phyloP scores from a whole-genome alignment of 2,113 vertebrate genomes.

The Mobula hypostoma region DNA sequence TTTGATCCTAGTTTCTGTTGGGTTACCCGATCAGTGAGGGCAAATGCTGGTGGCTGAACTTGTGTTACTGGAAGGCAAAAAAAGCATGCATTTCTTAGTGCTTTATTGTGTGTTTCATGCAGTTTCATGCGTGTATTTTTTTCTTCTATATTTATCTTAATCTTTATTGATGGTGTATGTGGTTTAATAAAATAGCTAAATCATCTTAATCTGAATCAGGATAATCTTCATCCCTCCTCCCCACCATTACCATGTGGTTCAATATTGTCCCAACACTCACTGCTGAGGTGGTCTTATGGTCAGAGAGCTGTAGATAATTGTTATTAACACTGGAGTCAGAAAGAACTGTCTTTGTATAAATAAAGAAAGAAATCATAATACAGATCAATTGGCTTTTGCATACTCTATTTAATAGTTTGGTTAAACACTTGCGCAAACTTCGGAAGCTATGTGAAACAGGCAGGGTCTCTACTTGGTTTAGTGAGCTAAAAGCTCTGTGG shows the following conservation, averaged over 20 bases:
- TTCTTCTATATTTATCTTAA: too few species aligned
- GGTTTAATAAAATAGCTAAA: not conserved
- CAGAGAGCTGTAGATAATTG: not conserved
- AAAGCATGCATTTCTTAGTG: not conserved
- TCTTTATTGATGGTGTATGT: too few species aligned
- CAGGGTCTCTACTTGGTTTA: too few species aligned
- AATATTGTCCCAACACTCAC: not conserved
- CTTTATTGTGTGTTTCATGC: too few species aligned
- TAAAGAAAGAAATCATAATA: not conserved
- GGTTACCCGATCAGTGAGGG: not conserved
- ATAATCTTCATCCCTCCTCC: not conserved
- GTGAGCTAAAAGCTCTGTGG: not conserved
- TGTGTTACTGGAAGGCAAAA: not conserved
- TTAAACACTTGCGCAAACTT: not conserved
- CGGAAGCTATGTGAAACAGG: not conserved
- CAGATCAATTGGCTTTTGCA: not conserved
- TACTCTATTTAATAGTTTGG: not conserved
- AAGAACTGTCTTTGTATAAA: not conserved
- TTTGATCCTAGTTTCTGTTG: not conserved
- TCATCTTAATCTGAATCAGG: not conserved
- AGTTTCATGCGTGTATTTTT: too few species aligned
- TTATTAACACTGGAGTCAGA: not conserved
- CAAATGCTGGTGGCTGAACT: not conserved
- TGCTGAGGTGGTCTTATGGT: not conserved
- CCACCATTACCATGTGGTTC: not conserved